Evolutionary conservation across 1,140 invertebrate species (phyloP).

Genomic region (Belonocnema kinseyi): DNA sequence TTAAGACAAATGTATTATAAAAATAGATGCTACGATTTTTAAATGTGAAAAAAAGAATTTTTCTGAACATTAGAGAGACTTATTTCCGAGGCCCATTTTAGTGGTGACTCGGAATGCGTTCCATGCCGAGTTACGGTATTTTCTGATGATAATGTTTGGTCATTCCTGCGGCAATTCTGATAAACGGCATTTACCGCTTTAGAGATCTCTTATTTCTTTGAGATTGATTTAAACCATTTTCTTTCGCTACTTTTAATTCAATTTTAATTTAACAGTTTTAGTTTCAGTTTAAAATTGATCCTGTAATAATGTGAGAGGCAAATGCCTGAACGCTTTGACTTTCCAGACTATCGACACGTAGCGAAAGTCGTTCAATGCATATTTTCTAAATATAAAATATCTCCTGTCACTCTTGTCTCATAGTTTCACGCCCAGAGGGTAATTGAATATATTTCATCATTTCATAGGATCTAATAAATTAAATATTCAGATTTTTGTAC

Average conservation of each 20-base stretch:
- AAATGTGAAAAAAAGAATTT: not conserved
- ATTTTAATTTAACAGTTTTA: not conserved
- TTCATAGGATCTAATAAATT: too few species aligned
- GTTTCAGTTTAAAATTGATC: not conserved
- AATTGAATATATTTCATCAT: not conserved
- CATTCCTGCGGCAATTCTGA: constrained; percentile 28
- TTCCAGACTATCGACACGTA: constrained; percentile 10
- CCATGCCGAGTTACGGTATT: constrained; percentile 31
- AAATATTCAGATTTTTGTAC: too few species aligned
- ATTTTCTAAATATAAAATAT: constrained; percentile 21
- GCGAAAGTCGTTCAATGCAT: constrained; percentile 27
- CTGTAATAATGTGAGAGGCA: not conserved
- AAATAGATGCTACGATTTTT: too few species aligned
- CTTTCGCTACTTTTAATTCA: not conserved
- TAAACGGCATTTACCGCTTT: constrained; percentile 32
- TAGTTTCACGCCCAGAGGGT: not conserved
- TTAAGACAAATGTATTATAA: too few species aligned
- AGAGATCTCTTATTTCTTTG: constrained; percentile 4
- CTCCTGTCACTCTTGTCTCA: not conserved
- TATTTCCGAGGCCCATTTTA: not conserved
- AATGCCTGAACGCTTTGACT: constrained; percentile 9
- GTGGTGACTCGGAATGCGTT: not conserved
- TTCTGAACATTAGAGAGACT: not conserved
- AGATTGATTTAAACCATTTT: not conserved
- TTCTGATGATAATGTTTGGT: constrained; percentile 33